phyloP scores from a whole-genome alignment of 1,140 invertebrate genomes.

The Theocolax elegans region DNA sequence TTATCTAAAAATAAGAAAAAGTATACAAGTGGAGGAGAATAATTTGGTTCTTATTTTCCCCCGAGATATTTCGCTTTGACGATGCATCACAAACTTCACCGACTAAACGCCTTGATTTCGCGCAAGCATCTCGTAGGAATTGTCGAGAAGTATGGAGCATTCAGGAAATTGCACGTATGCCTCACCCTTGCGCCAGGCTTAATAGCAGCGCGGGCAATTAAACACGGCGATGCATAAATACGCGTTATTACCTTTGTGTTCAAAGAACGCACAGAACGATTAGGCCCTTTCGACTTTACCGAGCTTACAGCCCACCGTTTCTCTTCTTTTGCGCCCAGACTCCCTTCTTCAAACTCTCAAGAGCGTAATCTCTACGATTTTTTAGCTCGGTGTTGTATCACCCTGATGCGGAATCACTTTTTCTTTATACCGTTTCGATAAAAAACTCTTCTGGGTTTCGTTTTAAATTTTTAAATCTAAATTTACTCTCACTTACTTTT shows the following conservation, averaged over 20 bases:
- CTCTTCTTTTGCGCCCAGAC: background rate
- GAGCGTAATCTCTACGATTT: slow-evolving; percentile 42
- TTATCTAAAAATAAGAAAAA: no score
- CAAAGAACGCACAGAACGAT: slow-evolving; percentile 54
- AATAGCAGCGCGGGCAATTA: slow-evolving; percentile 58
- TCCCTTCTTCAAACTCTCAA: slow-evolving; percentile 28
- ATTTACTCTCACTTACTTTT: no score
- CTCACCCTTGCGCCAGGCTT: slow-evolving; percentile 39
- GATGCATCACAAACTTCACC: slow-evolving; percentile 1
- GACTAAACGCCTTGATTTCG: slow-evolving; percentile 30
- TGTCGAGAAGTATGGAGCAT: slow-evolving; percentile 17
- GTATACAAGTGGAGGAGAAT: background rate
- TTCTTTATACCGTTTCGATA: no score
- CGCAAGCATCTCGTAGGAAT: slow-evolving; percentile 22
- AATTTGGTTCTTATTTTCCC: background rate
- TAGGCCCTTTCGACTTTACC: slow-evolving; percentile 47
- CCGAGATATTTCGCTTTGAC: background rate
- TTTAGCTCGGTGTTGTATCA: slow-evolving; percentile 29
- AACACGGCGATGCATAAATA: slow-evolving; percentile 59
- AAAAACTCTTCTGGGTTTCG: no score
- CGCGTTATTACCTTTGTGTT: slow-evolving; percentile 60
- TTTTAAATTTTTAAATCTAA: no score
- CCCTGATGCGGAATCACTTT: background rate
- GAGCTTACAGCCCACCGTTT: slow-evolving; percentile 1
- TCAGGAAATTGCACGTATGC: slow-evolving; percentile 32